These are phyloP conservation scores for Neomorphus geoffroyi DNA, from an alignment of 2,797 vertebrate species.

Conservation along the genomic window DNA sequence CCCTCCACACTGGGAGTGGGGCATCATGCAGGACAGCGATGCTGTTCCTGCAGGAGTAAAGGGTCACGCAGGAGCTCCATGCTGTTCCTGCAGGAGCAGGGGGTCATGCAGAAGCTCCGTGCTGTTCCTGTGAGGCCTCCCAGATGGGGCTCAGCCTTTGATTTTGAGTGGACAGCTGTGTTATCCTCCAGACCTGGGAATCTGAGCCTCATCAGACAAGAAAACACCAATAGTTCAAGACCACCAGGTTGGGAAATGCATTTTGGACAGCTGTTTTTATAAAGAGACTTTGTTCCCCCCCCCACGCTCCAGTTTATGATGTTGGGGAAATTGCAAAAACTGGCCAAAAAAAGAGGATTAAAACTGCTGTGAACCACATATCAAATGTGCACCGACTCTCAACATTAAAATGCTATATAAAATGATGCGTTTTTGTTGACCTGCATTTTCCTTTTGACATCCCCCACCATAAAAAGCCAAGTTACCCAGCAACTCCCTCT, in stretches of 20 bases:
- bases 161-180: neutral
- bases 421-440: neutral
- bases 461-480: neutral
- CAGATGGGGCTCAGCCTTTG: neutral
- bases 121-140: neutral
- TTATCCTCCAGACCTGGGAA: fast-evolving
- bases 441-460: neutral
- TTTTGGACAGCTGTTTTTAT: neutral
- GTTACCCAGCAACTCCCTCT: neutral
- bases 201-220: neutral
- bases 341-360: neutral
- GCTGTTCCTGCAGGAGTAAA: no score
- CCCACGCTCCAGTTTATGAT: neutral
- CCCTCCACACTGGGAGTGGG: no score
- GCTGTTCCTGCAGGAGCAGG: neutral
- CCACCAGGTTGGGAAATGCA: neutral
- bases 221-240: neutral
- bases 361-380: neutral
- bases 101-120: neutral
- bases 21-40: no score
- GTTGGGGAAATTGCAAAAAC: neutral
- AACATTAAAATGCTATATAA: neutral
- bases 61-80: no score
- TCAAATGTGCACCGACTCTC: fast-evolving
- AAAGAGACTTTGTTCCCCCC: neutral